These are phyloP conservation scores for Manacus vitellinus DNA, from an alignment of 2,113 vertebrate genomes.

Conservation along the genomic window DNA sequence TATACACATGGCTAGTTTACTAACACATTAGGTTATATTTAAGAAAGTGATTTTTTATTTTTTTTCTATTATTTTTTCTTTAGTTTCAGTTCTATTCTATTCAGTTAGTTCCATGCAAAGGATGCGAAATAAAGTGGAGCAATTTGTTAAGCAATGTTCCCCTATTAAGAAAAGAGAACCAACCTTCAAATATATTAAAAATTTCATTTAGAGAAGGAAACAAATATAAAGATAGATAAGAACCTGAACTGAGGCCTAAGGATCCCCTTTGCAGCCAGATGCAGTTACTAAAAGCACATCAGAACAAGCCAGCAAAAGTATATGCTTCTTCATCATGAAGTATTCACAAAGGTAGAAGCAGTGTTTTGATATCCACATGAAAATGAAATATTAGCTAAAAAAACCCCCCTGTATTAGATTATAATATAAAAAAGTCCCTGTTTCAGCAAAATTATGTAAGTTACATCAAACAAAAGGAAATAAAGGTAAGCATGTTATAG, in stretches of 20 bases:
- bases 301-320: not conserved
- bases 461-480: not conserved
- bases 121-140: not conserved
- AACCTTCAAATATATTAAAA: not conserved
- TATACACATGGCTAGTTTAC: not conserved
- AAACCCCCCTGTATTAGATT: not conserved
- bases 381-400: not conserved
- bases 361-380: not conserved
- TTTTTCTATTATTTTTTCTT: not conserved
- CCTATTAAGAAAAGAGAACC: not conserved
- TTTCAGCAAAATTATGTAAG: not conserved
- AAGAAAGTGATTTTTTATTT: not conserved
- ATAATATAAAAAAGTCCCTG: not conserved
- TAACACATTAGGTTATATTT: not conserved
- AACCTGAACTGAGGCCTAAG: not conserved
- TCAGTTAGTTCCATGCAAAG: not conserved
- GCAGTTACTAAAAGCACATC: not conserved
- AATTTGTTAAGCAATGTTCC: not conserved
- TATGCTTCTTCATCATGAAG: fast-evolving
- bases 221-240: not conserved
- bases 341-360: not conserved
- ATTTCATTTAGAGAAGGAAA: not conserved
- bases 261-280: not conserved
- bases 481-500: not conserved
- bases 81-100: not conserved